Evolutionary conservation across 2,797 vertebrate species (phyloP).

Genomic region (Psittacula derbiana): DNA sequence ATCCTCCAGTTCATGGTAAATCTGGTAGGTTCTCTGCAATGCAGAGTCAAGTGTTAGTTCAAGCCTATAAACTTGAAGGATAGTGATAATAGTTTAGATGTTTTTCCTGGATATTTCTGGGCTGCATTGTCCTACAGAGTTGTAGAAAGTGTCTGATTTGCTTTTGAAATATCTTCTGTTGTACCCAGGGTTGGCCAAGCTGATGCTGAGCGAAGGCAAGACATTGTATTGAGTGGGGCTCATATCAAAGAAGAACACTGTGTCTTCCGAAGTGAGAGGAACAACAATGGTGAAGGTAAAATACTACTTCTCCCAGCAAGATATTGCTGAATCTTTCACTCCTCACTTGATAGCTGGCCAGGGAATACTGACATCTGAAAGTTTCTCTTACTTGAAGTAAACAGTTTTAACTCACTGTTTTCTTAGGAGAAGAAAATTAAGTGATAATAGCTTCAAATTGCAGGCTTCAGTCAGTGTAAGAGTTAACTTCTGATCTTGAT

Average conservation of each 20-base stretch:
- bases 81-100: no score
- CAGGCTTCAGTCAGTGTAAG: background rate
- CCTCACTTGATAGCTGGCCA: background rate
- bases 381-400: background rate
- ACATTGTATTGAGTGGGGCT: constrained; percentile 96
- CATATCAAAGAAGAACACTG: constrained; percentile 98
- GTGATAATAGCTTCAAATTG: background rate
- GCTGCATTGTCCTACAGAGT: background rate
- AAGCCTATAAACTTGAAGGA: background rate
- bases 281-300: constrained; percentile 89
- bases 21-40: background rate
- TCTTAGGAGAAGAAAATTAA: background rate
- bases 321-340: background rate
- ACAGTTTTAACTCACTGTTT: background rate
- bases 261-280: constrained; percentile 93
- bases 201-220: constrained; percentile 92
- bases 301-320: background rate
- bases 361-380: background rate
- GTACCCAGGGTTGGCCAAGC: constrained; percentile 93
- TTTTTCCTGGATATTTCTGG: background rate
- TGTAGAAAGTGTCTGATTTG: background rate
- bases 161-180: constrained; percentile 34
- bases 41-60: background rate
- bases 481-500: background rate
- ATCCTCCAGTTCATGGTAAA: background rate